Percentiles rank a stretch among this genome's conserved stretches.
Conservation (phyloP, 2,113 vertebrate species). For the Pluvianellus socialis region DNA sequence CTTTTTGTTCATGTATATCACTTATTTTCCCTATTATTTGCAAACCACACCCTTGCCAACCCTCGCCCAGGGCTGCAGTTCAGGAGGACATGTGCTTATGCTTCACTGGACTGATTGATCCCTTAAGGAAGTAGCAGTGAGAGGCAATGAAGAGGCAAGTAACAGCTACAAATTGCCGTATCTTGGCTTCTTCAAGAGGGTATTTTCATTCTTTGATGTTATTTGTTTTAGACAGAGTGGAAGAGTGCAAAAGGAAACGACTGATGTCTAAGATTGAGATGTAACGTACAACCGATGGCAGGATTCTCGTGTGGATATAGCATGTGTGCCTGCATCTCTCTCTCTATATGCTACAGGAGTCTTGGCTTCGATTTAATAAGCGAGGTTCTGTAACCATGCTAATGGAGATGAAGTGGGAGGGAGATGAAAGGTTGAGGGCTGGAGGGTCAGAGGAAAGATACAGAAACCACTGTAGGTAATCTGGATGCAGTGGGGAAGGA, state of each 20-base stretch:
- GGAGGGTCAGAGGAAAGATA: background rate
- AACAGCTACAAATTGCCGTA: background rate
- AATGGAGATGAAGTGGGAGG: background rate
- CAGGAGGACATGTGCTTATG: background rate
- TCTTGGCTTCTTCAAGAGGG: background rate
- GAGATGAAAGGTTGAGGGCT: background rate
- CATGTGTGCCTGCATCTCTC: background rate
- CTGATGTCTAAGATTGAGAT: background rate
- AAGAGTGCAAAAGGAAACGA: constrained; percentile 29
- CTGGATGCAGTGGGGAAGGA: background rate
- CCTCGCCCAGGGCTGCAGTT: background rate
- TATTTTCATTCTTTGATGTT: background rate
- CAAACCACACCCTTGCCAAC: background rate
- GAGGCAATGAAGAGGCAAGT: background rate
- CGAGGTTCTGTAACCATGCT: background rate
- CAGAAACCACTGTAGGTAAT: background rate
- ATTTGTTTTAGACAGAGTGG: background rate
- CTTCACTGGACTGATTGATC: background rate
- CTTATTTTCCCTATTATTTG: background rate
- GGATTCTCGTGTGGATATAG: background rate
- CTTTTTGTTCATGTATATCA: background rate
- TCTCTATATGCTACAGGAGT: background rate
- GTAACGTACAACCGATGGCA: background rate
- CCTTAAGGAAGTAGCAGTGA: background rate
- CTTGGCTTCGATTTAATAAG: background rate